phyloP scores from a whole-genome alignment of 2,113 vertebrate genomes.

The Calidris pugnax region DNA sequence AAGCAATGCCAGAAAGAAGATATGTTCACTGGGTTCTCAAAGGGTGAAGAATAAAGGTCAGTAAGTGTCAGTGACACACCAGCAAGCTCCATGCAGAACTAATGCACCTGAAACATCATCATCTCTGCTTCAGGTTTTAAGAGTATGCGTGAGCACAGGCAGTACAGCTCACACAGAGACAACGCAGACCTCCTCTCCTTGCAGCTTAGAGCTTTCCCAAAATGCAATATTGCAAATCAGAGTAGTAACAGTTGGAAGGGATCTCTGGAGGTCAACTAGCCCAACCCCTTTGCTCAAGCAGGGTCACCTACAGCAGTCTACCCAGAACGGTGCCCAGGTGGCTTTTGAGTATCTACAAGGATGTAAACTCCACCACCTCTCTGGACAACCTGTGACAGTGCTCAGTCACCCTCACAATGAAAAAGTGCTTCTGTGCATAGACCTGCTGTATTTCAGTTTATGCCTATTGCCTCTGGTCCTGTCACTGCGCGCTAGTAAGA shows the following conservation, averaged over 20 bases:
- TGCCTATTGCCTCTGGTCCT: not conserved
- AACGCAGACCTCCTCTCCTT: not conserved
- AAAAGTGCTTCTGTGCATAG: not conserved
- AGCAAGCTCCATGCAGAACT: not conserved
- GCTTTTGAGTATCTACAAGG: not conserved
- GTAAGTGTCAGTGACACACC: not conserved
- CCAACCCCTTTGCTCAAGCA: not conserved
- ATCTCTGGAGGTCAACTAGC: not conserved
- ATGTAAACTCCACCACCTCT: not conserved
- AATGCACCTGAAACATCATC: not conserved
- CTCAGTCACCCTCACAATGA: not conserved
- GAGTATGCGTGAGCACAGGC: not conserved
- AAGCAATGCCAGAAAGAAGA: not conserved
- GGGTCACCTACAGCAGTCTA: not conserved
- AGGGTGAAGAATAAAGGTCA: not conserved
- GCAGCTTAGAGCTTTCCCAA: not conserved
- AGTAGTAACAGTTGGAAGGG: not conserved
- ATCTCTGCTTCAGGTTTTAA: not conserved
- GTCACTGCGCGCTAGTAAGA: not conserved
- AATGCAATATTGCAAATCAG: not conserved
- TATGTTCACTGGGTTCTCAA: not conserved
- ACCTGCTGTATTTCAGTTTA: not conserved
- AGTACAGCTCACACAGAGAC: not conserved
- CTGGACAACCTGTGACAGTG: not conserved
- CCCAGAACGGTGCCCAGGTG: not conserved